Evolutionary conservation across 1,140 invertebrate species (phyloP), one percentile per base, ranked within the genome.

Genomic region (Maconellicoccus hirsutus): DNA sequence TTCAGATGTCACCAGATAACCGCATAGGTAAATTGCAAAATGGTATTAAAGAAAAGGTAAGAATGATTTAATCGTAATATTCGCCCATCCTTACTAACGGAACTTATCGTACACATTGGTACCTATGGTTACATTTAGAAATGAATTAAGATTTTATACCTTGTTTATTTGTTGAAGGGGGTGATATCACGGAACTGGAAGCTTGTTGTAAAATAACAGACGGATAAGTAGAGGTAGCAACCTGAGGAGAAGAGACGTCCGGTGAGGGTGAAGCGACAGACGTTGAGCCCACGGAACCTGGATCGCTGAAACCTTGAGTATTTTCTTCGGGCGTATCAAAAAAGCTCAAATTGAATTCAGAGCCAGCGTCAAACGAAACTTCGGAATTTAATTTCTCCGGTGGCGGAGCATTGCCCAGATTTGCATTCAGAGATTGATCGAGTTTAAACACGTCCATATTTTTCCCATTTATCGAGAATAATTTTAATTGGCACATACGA

Each of bases 281-380:
- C 59, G 81, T 81, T 42, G 86, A 86, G 71, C 83, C 86, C 69
- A 86, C 84, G 70, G 86, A 86, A 69, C 83, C 85, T 25, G 84
- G 83, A 76, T 87, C 86, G 77, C 86, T 85, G 80, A 86, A 87
- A 66, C 85, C 86, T 76, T 85, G 84, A 7, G 83, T 84, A 75
- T 82, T 86, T 75, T 83, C 86, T 77, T 85, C 85, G 33, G 85
- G 83, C 29, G 82, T 83, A 80, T 89, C 72, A 80, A 90, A 90
- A 81, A 89, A 90, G 80, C 87, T 86, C 76, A 89, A 81, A 81
- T 89, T 89, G 78, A 90, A 89, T 78, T 89, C 88, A 70, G 85
- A 84, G 78, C 86, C 73, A 75, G 87, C 86, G 80, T 88, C 86
- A 77, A 89, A 89, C 73, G 84, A 82, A 74, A 88, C 86, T 79